A percentile compares a stretch with the other conserved stretches of the same genome.
Conservation (phyloP, 2,888 invertebrate species). For the Augiades crinisus region DNA sequence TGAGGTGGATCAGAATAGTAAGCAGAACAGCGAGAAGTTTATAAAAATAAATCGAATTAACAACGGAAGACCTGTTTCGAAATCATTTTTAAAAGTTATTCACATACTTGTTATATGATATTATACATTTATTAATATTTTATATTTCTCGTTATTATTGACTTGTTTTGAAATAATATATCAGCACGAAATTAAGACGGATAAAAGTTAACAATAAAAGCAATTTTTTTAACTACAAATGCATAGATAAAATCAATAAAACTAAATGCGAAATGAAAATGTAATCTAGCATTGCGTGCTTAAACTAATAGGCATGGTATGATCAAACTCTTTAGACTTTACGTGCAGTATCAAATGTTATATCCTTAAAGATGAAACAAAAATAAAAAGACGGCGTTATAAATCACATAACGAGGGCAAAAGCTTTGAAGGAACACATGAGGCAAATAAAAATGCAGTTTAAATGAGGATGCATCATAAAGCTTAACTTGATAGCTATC, state of each 20-base stretch:
- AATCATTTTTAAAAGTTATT: neutral
- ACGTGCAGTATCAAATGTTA: too few species aligned
- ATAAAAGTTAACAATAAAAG: too few species aligned
- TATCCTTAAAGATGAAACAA: neutral
- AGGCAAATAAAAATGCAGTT: constrained; percentile 9
- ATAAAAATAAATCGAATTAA: neutral
- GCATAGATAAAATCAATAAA: too few species aligned
- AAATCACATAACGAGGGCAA: neutral
- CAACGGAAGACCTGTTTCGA: neutral
- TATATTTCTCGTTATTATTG: too few species aligned
- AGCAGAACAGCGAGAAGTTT: neutral
- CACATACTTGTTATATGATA: too few species aligned
- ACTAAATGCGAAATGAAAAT: too few species aligned
- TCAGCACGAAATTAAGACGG: too few species aligned
- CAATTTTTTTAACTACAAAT: too few species aligned
- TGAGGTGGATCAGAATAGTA: neutral
- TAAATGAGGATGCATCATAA: constrained; percentile 12
- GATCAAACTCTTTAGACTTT: too few species aligned
- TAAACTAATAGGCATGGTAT: too few species aligned
- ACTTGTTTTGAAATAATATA: too few species aligned
- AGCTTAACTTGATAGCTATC: constrained; percentile 19
- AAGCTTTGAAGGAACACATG: neutral
- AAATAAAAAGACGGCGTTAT: neutral
- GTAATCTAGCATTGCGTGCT: neutral
- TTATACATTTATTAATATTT: too few species aligned